Evolutionary conservation across 30 jellyfish, hydroid and myxozoan species (phyloP).

Genomic region (Hydra vulgaris): DNA sequence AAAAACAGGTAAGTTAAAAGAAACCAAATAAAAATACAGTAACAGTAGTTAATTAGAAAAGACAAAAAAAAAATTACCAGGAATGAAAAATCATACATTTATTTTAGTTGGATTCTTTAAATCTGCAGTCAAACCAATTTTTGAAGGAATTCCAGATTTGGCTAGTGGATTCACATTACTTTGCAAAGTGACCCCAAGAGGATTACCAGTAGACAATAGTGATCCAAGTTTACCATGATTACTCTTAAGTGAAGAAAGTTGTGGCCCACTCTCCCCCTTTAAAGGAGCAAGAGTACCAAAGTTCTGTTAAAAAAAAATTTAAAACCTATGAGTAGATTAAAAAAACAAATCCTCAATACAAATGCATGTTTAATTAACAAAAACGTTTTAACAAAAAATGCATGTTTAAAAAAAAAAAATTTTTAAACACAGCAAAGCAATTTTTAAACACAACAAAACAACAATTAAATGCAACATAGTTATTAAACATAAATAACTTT

Average conservation of each 20-base stretch:
- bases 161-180: neutral
- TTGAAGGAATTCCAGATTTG: neutral
- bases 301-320: neutral
- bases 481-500: no score
- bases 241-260: conserved; percentile 24
- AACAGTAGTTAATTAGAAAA: neutral
- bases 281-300: neutral
- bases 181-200: conserved; percentile 12
- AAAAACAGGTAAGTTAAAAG: neutral
- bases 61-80: no score
- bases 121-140: neutral
- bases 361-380: no score
- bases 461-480: no score
- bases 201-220: conserved; percentile 13
- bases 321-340: no score
- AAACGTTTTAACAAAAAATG: no score
- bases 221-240: conserved; percentile 25
- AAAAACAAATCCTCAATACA: no score
- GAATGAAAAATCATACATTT: neutral
- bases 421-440: no score
- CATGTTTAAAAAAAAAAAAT: no score
- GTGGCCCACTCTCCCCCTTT: conserved; percentile 1
- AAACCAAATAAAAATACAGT: neutral
- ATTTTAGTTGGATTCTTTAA: neutral
- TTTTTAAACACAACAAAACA: no score